Evolutionary conservation across 2,797 vertebrate species (phyloP).

Genomic region (Siniperca scherzeri): DNA sequence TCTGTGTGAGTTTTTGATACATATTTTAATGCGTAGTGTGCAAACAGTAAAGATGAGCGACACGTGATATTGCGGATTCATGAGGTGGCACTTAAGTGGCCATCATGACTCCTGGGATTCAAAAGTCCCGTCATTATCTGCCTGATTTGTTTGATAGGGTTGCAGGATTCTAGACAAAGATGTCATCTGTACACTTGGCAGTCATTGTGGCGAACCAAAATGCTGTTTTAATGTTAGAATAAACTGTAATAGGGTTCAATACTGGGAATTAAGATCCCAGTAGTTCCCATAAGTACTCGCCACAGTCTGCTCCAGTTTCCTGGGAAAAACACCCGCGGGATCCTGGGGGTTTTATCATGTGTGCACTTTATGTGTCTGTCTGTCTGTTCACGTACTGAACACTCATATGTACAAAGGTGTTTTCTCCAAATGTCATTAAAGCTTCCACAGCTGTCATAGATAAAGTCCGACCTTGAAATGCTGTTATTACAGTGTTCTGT

Average conservation of each 20-base stretch:
- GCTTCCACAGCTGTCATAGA: no score
- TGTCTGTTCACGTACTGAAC: no score
- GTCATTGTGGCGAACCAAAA: neutral
- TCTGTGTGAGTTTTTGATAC: neutral
- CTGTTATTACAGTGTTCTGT: no score
- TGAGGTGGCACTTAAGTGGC: neutral
- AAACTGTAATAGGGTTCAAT: neutral
- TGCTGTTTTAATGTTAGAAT: neutral
- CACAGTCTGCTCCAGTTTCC: neutral
- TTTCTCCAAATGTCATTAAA: no score
- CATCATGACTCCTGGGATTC: neutral
- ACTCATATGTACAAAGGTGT: no score
- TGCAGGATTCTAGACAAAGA: neutral
- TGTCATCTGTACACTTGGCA: neutral
- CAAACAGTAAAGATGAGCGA: neutral
- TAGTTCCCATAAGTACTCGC: neutral
- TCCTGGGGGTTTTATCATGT: neutral
- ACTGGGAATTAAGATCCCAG: neutral
- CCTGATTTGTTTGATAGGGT: neutral
- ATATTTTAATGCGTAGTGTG: neutral
- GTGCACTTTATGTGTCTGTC: neutral
- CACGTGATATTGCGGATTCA: no score
- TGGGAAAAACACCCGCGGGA: neutral
- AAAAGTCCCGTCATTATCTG: neutral
- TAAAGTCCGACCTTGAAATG: no score